phyloP scores from a whole-genome alignment of 30 jellyfish, hydroid and myxozoan genomes.

The Morbakka virulenta region DNA sequence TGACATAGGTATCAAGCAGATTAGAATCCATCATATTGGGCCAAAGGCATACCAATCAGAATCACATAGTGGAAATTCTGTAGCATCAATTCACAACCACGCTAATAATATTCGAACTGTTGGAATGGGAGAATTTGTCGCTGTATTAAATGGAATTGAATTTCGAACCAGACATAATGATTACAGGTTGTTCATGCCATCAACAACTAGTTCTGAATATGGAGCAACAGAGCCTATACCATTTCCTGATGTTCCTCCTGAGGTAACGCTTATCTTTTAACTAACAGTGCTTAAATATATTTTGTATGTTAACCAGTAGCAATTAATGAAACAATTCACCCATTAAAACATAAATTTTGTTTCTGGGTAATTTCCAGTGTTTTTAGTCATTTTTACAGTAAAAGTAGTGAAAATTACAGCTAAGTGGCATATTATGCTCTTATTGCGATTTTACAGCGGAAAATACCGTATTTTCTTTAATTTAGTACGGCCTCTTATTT shows the following conservation, averaged over 20 bases:
- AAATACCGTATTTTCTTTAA: no score
- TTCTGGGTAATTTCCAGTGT: no score
- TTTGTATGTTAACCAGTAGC: no score
- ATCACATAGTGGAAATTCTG: slow-evolving; percentile 48
- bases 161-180: slow-evolving; percentile 84
- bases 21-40: slow-evolving; percentile 12
- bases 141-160: slow-evolving; percentile 69
- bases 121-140: slow-evolving; percentile 84
- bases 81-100: slow-evolving; percentile 70
- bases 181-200: slow-evolving; percentile 54
- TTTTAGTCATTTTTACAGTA: no score
- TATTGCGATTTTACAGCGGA: no score
- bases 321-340: no score
- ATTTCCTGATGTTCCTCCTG: slow-evolving; percentile 80
- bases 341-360: no score
- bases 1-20: slow-evolving; percentile 56
- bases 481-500: no score
- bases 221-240: slow-evolving; percentile 66
- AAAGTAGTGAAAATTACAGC: no score
- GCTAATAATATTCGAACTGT: slow-evolving; percentile 45
- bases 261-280: no score
- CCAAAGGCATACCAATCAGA: slow-evolving; percentile 29
- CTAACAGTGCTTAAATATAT: no score
- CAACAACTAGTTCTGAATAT: slow-evolving; percentile 40
- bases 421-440: no score